phyloP scores from a whole-genome alignment of 2,888 invertebrate genomes.

The Drosophila helvetica region DNA sequence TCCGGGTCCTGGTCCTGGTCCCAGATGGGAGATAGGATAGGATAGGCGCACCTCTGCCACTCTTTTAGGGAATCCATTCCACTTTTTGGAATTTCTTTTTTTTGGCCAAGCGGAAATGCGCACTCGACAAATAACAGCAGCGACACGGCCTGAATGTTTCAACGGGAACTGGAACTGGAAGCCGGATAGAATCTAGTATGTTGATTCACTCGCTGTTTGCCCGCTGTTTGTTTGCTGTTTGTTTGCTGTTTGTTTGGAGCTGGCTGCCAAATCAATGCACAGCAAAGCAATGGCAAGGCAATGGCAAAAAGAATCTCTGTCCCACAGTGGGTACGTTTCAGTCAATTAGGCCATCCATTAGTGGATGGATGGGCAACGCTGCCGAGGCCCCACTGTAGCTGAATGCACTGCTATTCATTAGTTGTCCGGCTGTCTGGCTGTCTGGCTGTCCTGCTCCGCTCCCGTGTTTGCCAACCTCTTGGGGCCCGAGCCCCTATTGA shows the following conservation, averaged over 20 bases:
- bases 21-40: constrained; percentile 63
- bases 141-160: constrained; percentile 18
- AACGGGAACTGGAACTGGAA: constrained; percentile 11
- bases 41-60: constrained; percentile 17
- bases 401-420: constrained; percentile 48
- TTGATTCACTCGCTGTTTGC: constrained; percentile 41
- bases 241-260: constrained; percentile 30
- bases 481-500: not conserved
- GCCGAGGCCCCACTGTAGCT: constrained; percentile 11
- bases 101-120: constrained; percentile 57
- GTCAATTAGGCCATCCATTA: constrained; percentile 1
- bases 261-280: constrained; percentile 36
- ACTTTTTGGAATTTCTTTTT: not conserved
- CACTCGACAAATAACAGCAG: constrained; percentile 26
- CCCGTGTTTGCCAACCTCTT: constrained; percentile 24
- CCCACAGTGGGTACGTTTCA: constrained; percentile 18
- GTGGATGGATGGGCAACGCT: not conserved
- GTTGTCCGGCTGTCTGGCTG: constrained; percentile 10
- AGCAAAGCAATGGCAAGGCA: not conserved
- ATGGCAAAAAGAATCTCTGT: not conserved
- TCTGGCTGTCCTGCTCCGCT: not conserved
- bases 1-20: not conserved
- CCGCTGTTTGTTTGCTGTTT: constrained; percentile 22
- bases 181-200: constrained; percentile 23
- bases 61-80: constrained; percentile 1